A percentile compares a stretch with the other conserved stretches of the same genome.
Evolutionary conservation across 2,797 vertebrate species (phyloP).

Genomic region (Syndactyla subalaris): DNA sequence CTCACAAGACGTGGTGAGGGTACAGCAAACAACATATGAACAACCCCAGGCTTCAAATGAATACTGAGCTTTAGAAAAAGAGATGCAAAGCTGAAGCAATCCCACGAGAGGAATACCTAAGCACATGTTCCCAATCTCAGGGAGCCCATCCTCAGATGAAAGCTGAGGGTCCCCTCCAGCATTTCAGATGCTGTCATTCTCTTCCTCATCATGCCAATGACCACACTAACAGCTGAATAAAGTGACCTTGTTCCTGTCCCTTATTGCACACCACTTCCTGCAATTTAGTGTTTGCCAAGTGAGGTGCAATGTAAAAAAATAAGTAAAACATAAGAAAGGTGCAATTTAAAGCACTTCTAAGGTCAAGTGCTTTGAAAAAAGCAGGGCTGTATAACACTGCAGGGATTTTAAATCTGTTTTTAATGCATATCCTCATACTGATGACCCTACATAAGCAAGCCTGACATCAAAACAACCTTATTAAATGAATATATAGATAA

Average conservation of each 20-base stretch:
- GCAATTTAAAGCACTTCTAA: not conserved
- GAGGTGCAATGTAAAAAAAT: not conserved
- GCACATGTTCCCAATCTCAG: not conserved
- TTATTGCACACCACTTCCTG: not conserved
- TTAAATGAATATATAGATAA: not conserved
- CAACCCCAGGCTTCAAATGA: not conserved
- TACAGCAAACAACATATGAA: not conserved
- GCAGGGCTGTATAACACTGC: not conserved
- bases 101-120: not conserved
- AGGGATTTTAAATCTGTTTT: not conserved
- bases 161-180: not conserved
- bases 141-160: not conserved
- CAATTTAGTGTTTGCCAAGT: conserved; percentile 10
- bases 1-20: not conserved
- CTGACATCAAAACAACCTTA: not conserved
- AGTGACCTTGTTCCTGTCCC: not conserved
- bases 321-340: not conserved
- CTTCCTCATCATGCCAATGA: not conserved
- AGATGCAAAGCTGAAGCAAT: not conserved
- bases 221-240: not conserved
- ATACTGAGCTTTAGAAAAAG: not conserved
- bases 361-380: not conserved
- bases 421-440: not conserved
- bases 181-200: not conserved
- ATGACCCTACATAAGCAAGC: not conserved